A percentile compares a stretch with the other conserved stretches of the same genome.
Conservation (phyloP, 2,113 vertebrate species). For the Sturnus vulgaris region DNA sequence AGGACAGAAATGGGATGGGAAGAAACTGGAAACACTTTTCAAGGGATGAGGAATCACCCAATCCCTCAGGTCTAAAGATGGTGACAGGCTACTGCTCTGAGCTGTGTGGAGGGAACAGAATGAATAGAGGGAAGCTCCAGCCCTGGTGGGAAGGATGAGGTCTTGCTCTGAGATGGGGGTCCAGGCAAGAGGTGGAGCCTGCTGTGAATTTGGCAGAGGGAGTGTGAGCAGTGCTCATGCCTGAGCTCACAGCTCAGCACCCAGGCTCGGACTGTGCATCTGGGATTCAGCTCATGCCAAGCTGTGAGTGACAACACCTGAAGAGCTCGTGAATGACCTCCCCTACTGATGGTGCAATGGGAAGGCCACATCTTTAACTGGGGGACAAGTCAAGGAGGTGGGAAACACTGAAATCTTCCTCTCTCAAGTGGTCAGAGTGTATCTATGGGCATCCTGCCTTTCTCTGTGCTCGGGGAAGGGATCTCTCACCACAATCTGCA, state of each 20-base stretch:
- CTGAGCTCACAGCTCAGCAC: background rate
- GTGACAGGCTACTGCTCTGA: background rate
- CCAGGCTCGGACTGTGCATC: background rate
- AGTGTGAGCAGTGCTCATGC: fast-evolving
- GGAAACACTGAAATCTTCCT: background rate
- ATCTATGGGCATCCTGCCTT: background rate
- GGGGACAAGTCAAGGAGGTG: background rate
- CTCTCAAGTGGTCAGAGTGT: background rate
- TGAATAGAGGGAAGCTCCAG: background rate
- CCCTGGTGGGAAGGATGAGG: background rate
- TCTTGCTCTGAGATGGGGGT: fast-evolving
- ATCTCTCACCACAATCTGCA: background rate
- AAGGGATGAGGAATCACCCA: background rate
- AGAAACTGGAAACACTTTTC: background rate
- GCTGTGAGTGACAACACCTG: background rate
- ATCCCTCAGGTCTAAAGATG: background rate
- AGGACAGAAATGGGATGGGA: background rate
- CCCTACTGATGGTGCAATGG: background rate
- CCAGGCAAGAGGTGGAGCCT: background rate
- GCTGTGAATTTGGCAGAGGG: background rate
- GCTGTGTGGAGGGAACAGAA: background rate
- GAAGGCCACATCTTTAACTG: background rate
- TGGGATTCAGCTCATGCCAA: background rate
- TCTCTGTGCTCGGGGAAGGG: background rate
- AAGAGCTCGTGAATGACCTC: background rate